Percentiles rank a stretch among this genome's conserved stretches.
These are phyloP conservation scores for Diadumene lineata DNA, from an alignment of 92 coral and sea anemone genomes.

Conservation along the genomic window DNA sequence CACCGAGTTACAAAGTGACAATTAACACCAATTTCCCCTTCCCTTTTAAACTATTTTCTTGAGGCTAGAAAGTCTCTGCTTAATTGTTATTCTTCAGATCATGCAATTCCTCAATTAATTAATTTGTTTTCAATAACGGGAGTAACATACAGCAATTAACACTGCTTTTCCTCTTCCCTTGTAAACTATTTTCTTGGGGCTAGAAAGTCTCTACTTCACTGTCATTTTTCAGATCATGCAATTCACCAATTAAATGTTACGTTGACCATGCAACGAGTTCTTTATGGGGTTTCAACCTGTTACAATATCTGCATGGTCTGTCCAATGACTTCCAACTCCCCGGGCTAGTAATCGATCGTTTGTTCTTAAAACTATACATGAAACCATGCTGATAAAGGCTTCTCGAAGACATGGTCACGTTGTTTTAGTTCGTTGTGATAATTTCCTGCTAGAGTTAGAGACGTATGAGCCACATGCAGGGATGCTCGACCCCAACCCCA, in stretches of 20 bases:
- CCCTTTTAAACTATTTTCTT: not conserved
- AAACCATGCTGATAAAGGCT: not conserved
- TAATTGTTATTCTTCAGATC: not conserved
- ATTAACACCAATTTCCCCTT: not conserved
- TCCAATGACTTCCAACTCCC: not conserved
- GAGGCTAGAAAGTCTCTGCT: not conserved
- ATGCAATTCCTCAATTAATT: no score
- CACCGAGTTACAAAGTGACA: no score
- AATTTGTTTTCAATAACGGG: no score
- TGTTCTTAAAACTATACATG: no score
- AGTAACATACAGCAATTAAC: no score
- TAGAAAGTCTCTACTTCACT: not conserved
- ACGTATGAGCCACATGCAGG: no score
- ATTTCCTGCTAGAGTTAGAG: no score
- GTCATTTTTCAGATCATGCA: no score
- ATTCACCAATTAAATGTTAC: not conserved
- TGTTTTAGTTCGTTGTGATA: no score
- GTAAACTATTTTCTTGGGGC: not conserved
- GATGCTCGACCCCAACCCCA: no score
- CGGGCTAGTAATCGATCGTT: not conserved
- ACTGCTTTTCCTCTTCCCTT: not conserved
- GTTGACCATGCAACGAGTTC: not conserved
- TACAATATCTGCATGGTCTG: no score
- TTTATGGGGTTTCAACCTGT: not conserved
- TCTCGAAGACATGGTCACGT: not conserved